Base-by-base conservation (phyloP, 2,113 vertebrate species). In the Oncorhynchus nerka region DNA sequence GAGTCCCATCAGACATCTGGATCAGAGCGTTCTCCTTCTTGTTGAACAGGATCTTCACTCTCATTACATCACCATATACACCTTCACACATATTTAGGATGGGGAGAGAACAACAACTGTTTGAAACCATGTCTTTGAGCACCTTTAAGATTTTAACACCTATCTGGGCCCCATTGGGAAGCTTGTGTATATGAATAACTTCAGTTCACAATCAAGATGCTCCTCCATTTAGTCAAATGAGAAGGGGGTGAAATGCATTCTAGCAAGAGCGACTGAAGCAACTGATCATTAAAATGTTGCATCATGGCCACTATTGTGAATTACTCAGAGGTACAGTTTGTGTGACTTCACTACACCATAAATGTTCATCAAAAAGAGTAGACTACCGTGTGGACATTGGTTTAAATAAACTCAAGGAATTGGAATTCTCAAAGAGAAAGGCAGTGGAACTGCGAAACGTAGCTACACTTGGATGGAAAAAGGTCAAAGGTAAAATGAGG, bases 31-130 rank as follows among this genome's bases (percentile, higher is more conserved):
- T 99, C 84, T 99, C 97, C 88, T 95, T 98, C 92, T 99, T 99
- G 55, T 98, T 98, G 92, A 98, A 99, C 75, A 99, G 89, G 71
- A 99, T 97, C 93, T 99, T 99, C 86, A 99, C 97, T 71, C 97
- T 85, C 79, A 92, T 89, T 70, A 93, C 93, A 72, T 93, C 92
- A 4, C 92, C 92, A 15, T 93, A 93, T 71, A 93, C 92, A 83
- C 91, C 92, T 93, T 67, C 11, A 76, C 48, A 86, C 66, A 86
- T 11, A 83, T 19, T 22, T 39, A 39, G 39, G 39, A 1, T 62
- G 61, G 22, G 4, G 45, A 4, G 26, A 15, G 24, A 75, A 6
- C 75, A n/a, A 4, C 64, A n/a, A 4, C 64, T 45, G 1, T 22
- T 49, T 6, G 12, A 8, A 73, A 19, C 51, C n/a, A 34, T 69